Base-by-base conservation (phyloP, 2,888 invertebrate genomes). In the Hypomecis punctinalis region DNA sequence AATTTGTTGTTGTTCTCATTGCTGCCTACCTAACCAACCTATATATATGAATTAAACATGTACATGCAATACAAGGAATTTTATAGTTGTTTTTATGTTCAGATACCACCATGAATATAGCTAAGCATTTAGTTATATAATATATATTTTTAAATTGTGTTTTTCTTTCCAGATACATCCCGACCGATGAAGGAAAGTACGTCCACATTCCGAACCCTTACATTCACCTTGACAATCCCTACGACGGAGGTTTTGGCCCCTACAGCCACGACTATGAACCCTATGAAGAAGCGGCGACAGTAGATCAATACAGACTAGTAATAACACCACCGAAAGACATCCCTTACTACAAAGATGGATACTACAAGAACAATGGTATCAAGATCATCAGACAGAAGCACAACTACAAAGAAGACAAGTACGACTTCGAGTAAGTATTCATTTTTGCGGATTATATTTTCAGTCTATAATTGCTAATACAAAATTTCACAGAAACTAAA, bases 201-300 rank as follows among this genome's bases (percentile, higher is more conserved):
- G 78, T 92, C 39, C 95, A 95, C 73, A 77, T 91, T 61, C 93
- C 93, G 5, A 91, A 92, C 69, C 93, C 93, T 0, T 94, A 94
- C 80, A 86, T 90, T 64, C 95, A 95, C 71, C 73, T 90, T 40
- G 88, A 92, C 75, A 91, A 91, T 67, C 93, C 93, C 13, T 93
- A 93, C 71, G 90, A 82, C 49, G 91, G 92, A 11, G 92, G 91
- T 40, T 91, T 71, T 58, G 91, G 91, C 6, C 90, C 91, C 0
- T 94, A 94, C 75, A 58, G 80, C 0, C 93, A 94, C 65, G 87
- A 89, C 56, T 86, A 90, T 61, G 93, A 93, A 61, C 90, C 91
- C 7, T 93, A 93, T 68, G 89, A 89, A n/a, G 86, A 86, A n/a
- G 90, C 88, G 56, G 93, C 89, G 6, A 85, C 90, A 1, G 87